Conservation (phyloP, 2,888 invertebrate species). For the Calliopum simillimum region DNA sequence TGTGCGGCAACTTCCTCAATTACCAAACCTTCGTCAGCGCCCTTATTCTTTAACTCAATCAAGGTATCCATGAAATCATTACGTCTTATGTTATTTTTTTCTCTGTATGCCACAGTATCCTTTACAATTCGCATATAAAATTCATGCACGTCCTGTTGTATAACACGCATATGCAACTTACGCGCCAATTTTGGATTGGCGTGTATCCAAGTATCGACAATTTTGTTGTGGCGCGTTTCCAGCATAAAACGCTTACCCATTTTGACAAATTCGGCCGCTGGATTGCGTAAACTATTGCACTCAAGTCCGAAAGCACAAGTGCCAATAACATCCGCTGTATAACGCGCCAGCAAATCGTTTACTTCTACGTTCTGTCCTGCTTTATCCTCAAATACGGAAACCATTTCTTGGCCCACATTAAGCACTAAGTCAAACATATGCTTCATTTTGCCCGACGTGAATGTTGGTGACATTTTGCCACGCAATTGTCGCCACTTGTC, state of each 20-base stretch:
- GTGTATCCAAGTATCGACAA: conserved; percentile 41
- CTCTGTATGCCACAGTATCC: conserved; percentile 63
- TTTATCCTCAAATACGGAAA: background rate
- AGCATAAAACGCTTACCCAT: conserved; percentile 51
- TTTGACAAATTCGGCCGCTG: conserved; percentile 61
- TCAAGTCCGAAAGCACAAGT: conserved; percentile 68
- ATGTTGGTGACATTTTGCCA: conserved; percentile 54
- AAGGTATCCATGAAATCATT: conserved; percentile 69
- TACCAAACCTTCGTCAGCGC: conserved; percentile 30
- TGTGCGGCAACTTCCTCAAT: conserved; percentile 54
- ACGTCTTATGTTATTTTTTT: conserved; percentile 57
- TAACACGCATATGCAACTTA: conserved; percentile 48
- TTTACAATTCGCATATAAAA: conserved; percentile 60
- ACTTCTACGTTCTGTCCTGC: conserved; percentile 45
- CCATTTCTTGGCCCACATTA: conserved; percentile 52
- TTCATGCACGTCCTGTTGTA: conserved; percentile 52
- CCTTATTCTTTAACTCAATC: conserved; percentile 60
- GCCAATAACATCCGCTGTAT: conserved; percentile 69
- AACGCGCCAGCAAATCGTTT: conserved; percentile 64
- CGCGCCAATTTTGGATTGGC: conserved; percentile 51
- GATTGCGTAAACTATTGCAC: conserved; percentile 65
- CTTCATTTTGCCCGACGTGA: conserved; percentile 55
- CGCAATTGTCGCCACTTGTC: conserved; percentile 59
- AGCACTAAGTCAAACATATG: conserved; percentile 50
- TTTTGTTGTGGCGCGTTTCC: conserved; percentile 44